These are phyloP conservation scores for Nyctereutes procyonoides DNA, from an alignment of 2,113 vertebrate species.

Conservation along the genomic window DNA sequence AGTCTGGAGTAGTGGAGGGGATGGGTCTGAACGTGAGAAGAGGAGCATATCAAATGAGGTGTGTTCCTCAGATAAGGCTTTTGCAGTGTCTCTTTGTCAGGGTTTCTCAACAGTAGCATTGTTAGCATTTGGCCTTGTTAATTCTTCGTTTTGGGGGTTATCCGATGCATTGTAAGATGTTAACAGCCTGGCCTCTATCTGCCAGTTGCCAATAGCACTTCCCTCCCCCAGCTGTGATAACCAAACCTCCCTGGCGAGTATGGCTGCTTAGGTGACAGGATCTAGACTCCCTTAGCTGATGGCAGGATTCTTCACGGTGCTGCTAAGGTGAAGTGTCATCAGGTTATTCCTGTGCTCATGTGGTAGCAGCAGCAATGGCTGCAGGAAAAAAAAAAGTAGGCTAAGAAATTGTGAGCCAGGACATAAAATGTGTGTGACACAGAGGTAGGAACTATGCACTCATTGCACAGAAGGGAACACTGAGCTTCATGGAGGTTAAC, in stretches of 20 bases:
- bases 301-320: not conserved
- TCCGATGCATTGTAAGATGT: not conserved
- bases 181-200: not conserved
- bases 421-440: not conserved
- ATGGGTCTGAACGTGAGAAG: not conserved
- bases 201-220: not conserved
- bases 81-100: not conserved
- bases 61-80: not conserved
- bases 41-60: not conserved
- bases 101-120: not conserved
- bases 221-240: not conserved
- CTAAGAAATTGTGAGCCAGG: not conserved
- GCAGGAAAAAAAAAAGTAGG: not conserved
- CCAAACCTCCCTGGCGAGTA: not conserved
- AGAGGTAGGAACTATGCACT: not conserved
- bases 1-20: not conserved
- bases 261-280: not conserved
- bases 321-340: not conserved
- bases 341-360: not conserved
- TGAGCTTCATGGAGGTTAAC: constrained; percentile 21
- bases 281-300: not conserved
- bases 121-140: not conserved
- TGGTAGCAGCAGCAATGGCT: not conserved
- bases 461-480: not conserved
- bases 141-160: not conserved